Evolutionary conservation across 1,140 invertebrate genomes (phyloP).

Genomic region (Meloidogyne chitwoodi): DNA sequence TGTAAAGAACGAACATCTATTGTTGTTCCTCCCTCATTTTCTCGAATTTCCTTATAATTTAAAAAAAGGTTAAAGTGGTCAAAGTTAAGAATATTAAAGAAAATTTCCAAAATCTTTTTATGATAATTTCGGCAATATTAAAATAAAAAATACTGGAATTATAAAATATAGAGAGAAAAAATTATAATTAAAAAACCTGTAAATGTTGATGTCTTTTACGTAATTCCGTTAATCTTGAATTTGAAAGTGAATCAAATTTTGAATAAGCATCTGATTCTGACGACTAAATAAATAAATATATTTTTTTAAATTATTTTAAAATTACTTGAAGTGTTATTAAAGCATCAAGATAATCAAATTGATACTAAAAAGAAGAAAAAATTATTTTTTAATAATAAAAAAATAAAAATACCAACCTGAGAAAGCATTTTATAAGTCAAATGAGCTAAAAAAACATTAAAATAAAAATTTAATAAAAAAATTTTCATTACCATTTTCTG

Average conservation of each 20-base stretch:
- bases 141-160: too few species aligned
- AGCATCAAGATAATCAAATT: constrained; percentile 74
- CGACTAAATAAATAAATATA: constrained; percentile 64
- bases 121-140: too few species aligned
- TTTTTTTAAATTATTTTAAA: background rate
- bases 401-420: constrained; percentile 67
- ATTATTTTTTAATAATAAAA: background rate
- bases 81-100: too few species aligned
- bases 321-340: constrained; percentile 80
- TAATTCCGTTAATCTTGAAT: constrained; percentile 80
- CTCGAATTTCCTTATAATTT: constrained; percentile 27
- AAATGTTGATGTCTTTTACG: constrained; percentile 89
- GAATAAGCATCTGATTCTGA: constrained; percentile 92
- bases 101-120: too few species aligned
- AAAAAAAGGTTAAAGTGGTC: constrained; percentile 7
- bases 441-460: constrained; percentile 63
- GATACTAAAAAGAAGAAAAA: constrained; percentile 66
- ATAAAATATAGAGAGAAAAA: too few species aligned
- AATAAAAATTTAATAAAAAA: background rate
- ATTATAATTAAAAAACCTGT: constrained; percentile 61
- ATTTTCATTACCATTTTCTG: constrained; percentile 75
- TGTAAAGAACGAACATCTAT: constrained; percentile 24
- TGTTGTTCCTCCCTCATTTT: constrained; percentile 24
- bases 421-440: constrained; percentile 92
- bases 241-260: constrained; percentile 90